Conservation (phyloP, 2,113 vertebrate genomes). For the Mystacornis crossleyi region DNA sequence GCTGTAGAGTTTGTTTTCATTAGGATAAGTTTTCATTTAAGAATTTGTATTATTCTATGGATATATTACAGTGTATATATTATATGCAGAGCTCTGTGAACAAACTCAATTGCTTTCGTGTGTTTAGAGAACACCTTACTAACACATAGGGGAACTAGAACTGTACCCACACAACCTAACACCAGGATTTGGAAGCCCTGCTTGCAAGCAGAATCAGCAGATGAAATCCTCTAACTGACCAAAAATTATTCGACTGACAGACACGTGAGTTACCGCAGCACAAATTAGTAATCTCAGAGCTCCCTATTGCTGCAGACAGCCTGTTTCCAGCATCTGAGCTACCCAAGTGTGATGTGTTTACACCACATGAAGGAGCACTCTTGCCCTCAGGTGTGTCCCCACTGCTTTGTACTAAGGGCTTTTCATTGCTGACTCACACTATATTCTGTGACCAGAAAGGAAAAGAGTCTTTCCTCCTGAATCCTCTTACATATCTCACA, state of each 20-base stretch:
- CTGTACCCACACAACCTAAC: neutral
- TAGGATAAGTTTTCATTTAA: neutral
- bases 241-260: neutral
- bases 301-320: neutral
- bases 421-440: neutral
- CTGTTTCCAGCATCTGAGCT: neutral
- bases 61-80: neutral
- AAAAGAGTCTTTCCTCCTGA: neutral
- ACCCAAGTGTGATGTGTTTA: neutral
- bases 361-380: neutral
- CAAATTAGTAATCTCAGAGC: neutral
- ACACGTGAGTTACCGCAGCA: neutral
- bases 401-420: neutral
- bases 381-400: neutral
- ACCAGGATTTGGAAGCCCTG: neutral
- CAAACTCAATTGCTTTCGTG: neutral
- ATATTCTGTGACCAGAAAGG: neutral
- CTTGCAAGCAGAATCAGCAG: neutral
- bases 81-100: neutral
- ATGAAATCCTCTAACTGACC: neutral
- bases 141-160: neutral
- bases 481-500: neutral
- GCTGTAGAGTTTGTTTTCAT: neutral
- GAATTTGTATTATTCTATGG: neutral
- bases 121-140: neutral